Conservation (phyloP, 2,113 vertebrate species). For the Diadophis punctatus region DNA sequence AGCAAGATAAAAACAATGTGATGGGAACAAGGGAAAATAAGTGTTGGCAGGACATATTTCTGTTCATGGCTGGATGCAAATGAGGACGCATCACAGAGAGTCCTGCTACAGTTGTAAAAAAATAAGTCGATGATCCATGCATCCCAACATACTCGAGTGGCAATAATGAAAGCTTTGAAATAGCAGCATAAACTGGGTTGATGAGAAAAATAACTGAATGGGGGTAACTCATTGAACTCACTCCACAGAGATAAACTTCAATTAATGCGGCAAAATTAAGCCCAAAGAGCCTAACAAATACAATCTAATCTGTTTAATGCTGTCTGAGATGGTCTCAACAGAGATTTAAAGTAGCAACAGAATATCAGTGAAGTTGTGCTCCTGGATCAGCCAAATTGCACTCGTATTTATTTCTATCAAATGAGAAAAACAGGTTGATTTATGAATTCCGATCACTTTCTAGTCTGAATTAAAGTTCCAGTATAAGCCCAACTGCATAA, state of each 20-base stretch:
- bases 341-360: not conserved
- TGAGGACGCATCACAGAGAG: not conserved
- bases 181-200: not conserved
- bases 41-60: not conserved
- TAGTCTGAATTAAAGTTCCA: not conserved
- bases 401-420: too few species aligned
- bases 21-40: not conserved
- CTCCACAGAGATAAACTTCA: not conserved
- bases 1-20: not conserved
- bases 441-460: not conserved
- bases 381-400: not conserved
- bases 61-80: not conserved
- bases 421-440: not conserved
- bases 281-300: not conserved
- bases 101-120: not conserved
- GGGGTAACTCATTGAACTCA: not conserved
- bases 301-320: not conserved
- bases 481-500: not conserved
- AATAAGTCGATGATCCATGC: fast-evolving
- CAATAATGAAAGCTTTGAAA: not conserved
- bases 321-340: not conserved
- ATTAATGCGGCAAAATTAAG: not conserved
- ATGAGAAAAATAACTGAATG: not conserved
- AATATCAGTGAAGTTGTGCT: not conserved
- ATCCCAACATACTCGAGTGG: not conserved